A percentile compares a stretch with the other conserved stretches of the same genome.
Evolutionary conservation across 2,888 invertebrate species (phyloP).

Genomic region (Cephalotes varians): DNA sequence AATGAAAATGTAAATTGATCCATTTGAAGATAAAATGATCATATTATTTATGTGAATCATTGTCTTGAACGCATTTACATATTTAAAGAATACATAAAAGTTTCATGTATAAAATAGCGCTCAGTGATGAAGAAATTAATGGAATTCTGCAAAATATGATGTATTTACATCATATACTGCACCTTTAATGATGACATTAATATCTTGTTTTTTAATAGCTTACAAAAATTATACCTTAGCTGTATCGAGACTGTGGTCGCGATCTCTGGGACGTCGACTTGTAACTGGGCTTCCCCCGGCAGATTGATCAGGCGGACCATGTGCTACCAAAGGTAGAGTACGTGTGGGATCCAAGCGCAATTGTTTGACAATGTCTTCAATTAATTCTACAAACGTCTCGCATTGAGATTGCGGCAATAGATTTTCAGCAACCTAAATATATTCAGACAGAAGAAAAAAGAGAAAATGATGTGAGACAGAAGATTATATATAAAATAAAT

Average conservation of each 20-base stretch:
- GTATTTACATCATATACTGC: background rate
- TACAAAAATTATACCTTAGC: conserved; percentile 80
- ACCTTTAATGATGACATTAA: background rate
- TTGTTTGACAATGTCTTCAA: conserved; percentile 94
- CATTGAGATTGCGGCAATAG: conserved; percentile 92
- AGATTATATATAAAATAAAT: background rate
- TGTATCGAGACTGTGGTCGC: conserved; percentile 85
- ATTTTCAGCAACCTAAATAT: conserved; percentile 91
- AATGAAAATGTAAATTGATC: conserved; percentile 15
- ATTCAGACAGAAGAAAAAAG: background rate
- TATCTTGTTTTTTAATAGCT: background rate
- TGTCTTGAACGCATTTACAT: conserved; percentile 5
- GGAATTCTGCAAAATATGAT: conserved; percentile 2
- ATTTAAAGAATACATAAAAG: background rate
- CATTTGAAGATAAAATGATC: conserved; percentile 10
- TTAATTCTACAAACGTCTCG: conserved; percentile 92
- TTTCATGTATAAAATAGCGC: conserved; percentile 1
- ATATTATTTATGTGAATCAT: background rate
- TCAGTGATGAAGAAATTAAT: conserved; percentile 12
- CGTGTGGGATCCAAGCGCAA: conserved; percentile 92
- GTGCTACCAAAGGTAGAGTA: conserved; percentile 83
- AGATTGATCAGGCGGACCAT: conserved; percentile 84
- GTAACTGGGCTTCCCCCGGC: conserved; percentile 85
- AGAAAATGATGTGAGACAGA: background rate
- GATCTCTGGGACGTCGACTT: conserved; percentile 84